Evolutionary conservation across 2,888 invertebrate species (phyloP).

Genomic region (Crematogaster levior): DNA sequence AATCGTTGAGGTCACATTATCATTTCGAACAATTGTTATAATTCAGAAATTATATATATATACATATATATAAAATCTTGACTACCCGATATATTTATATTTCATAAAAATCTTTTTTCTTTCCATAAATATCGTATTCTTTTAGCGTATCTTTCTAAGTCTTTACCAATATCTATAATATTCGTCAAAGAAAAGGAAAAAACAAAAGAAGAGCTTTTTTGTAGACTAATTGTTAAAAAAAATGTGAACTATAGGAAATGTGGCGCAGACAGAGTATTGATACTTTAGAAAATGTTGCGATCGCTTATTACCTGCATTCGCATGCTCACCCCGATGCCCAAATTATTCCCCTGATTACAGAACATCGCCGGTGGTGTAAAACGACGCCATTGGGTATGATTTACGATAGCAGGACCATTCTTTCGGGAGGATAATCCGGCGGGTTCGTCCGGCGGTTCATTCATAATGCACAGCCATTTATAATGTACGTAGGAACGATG

Average conservation of each 20-base stretch:
- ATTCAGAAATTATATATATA: neutral
- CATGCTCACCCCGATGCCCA: constrained; percentile 36
- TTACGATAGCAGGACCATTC: constrained; percentile 63
- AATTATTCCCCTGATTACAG: constrained; percentile 48
- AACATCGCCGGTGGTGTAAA: constrained; percentile 47
- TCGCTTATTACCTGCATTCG: constrained; percentile 22
- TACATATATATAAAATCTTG: too few species aligned
- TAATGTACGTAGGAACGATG: constrained; percentile 66
- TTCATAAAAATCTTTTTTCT: constrained; percentile 1
- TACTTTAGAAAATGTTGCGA: neutral
- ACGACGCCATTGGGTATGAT: constrained; percentile 55
- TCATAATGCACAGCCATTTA: constrained; percentile 69
- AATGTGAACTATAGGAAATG: neutral
- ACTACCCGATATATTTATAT: neutral
- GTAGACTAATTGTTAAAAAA: neutral
- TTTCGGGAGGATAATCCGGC: constrained; percentile 62
- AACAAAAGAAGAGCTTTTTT: neutral
- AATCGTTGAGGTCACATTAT: neutral
- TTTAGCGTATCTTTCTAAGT: neutral
- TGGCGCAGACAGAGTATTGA: neutral
- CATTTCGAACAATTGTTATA: neutral
- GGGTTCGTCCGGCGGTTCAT: constrained; percentile 65
- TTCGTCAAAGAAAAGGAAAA: neutral
- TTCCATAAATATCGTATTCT: neutral
- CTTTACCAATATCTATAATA: neutral